These are phyloP conservation scores for Beroe forskalii DNA, from an alignment of 37 sponge, comb jelly and placozoan species.

Conservation along the genomic window DNA sequence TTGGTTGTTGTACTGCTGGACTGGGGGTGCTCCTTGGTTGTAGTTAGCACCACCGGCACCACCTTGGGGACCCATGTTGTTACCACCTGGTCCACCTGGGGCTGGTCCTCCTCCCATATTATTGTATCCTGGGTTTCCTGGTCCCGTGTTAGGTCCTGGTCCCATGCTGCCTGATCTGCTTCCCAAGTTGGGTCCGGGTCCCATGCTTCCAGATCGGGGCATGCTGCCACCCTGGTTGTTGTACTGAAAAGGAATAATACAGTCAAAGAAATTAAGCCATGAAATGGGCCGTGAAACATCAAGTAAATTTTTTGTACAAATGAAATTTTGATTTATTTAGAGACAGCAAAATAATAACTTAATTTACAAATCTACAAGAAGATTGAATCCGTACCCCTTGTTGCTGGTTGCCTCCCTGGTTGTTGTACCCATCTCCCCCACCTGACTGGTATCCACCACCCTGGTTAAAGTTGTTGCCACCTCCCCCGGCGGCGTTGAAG, in stretches of 20 bases:
- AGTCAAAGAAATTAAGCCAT: too few relatives aligned
- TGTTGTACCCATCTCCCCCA: neutral
- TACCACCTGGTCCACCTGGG: neutral
- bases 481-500: neutral
- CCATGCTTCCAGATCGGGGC: neutral
- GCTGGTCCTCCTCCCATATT: neutral
- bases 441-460: conserved; percentile 4
- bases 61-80: neutral
- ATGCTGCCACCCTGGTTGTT: neutral
- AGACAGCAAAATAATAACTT: too few relatives aligned
- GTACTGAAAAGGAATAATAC: conserved; percentile 26
- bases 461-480: neutral
- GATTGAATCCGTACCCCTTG: neutral
- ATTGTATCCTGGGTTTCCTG: neutral
- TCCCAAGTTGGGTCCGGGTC: neutral
- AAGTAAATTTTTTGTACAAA: too few relatives aligned
- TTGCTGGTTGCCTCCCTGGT: neutral
- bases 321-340: too few relatives aligned
- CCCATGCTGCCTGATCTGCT: neutral
- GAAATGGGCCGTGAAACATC: too few relatives aligned
- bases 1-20: conserved; percentile 5
- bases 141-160: conserved; percentile 6
- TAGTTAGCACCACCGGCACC: neutral
- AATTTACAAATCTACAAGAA: too few relatives aligned
- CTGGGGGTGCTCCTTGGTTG: conserved; percentile 6